These are phyloP conservation scores for Eupeodes luniger DNA, from an alignment of 2,888 invertebrate species.

Conservation along the genomic window DNA sequence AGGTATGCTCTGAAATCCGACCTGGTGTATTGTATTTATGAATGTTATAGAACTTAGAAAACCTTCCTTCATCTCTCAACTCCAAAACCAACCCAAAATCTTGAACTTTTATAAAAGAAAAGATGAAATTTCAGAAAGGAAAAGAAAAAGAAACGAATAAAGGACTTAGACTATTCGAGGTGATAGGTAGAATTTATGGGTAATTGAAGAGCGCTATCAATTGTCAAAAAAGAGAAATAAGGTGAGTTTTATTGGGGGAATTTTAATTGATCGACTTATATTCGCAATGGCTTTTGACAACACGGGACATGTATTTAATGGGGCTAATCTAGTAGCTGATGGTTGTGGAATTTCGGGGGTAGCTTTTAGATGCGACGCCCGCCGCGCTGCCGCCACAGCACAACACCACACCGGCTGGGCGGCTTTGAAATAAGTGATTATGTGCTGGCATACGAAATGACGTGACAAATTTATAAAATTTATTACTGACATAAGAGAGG, in stretches of 20 bases:
- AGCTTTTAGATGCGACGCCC: background rate
- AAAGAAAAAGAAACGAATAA: background rate
- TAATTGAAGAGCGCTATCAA: conserved; percentile 54
- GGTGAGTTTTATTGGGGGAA: conserved; percentile 53
- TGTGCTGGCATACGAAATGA: conserved; percentile 55
- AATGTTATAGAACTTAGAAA: background rate
- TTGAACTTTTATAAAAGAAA: conserved; percentile 31
- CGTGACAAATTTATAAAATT: conserved; percentile 71
- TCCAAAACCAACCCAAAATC: background rate
- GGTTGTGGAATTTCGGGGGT: background rate
- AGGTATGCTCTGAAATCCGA: conserved; percentile 50
- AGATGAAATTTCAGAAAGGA: conserved; percentile 31
- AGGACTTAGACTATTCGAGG: conserved; percentile 31
- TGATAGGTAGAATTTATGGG: conserved; percentile 69
- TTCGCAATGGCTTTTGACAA: conserved; percentile 68
- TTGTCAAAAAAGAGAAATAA: conserved; percentile 26
- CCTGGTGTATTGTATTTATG: conserved; percentile 34
- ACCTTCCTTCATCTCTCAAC: background rate
- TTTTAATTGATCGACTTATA: conserved; percentile 72
- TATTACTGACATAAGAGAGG: conserved; percentile 29
- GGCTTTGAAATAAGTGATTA: conserved; percentile 42
- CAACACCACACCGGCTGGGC: no score
- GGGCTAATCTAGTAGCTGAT: conserved; percentile 47
- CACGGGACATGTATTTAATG: conserved; percentile 64
- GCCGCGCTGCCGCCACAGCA: no score